Evolutionary conservation across 2,888 invertebrate genomes (phyloP).

Genomic region (Microctonus aethiopoides): DNA sequence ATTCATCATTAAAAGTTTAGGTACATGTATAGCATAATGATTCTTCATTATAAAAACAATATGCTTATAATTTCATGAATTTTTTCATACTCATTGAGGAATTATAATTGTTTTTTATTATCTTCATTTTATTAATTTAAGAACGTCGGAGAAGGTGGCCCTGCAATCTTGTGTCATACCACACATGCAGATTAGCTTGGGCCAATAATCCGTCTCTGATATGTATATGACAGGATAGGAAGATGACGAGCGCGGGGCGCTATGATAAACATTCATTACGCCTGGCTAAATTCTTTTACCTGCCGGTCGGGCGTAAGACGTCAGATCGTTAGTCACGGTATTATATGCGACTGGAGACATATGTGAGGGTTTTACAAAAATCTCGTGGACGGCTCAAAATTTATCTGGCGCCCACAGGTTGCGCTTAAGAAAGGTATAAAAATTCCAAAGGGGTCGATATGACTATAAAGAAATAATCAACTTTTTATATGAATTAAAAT

Average conservation of each 20-base stretch:
- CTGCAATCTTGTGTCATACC: not conserved
- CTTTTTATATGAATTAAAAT: constrained; percentile 20
- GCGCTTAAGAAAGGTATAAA: not conserved
- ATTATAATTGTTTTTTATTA: constrained; percentile 3
- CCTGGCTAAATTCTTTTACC: constrained; percentile 27
- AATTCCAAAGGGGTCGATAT: constrained; percentile 3
- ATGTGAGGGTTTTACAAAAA: constrained; percentile 12
- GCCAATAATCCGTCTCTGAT: constrained; percentile 7
- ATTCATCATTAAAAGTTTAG: too few relatives aligned
- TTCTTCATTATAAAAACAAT: too few relatives aligned
- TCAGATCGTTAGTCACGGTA: constrained; percentile 45
- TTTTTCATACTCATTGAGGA: not conserved
- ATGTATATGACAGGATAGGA: not conserved
- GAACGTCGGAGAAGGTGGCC: not conserved
- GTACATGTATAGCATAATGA: too few relatives aligned
- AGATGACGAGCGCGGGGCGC: not conserved
- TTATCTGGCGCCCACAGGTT: not conserved
- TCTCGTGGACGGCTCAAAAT: constrained; percentile 16
- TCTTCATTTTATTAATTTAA: not conserved
- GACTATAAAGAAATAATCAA: not conserved
- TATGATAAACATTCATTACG: constrained; percentile 27
- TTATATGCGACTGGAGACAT: constrained; percentile 34
- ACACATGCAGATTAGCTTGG: constrained; percentile 5
- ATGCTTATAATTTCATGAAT: not conserved
- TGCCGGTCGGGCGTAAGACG: constrained; percentile 27